phyloP scores from a whole-genome alignment of 2,113 vertebrate genomes.

The Dicerorhinus sumatrensis region DNA sequence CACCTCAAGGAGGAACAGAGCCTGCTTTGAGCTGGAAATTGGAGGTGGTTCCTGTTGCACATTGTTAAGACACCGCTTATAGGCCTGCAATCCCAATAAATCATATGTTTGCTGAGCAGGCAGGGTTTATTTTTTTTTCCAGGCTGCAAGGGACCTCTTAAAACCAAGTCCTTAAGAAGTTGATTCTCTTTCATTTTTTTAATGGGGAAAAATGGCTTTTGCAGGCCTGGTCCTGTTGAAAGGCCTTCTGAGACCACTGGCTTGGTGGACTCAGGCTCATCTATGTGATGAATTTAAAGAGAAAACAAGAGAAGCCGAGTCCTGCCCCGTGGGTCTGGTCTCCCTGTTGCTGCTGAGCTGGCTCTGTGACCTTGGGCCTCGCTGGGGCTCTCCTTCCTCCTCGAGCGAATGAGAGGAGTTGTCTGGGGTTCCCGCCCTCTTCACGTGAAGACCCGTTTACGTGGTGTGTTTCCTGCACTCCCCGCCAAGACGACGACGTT shows the following conservation, averaged over 20 bases:
- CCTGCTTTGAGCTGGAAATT: constrained; percentile 80
- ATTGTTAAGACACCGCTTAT: constrained; percentile 73
- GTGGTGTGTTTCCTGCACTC: background rate
- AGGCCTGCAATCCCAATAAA: constrained; percentile 73
- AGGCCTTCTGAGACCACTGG: background rate
- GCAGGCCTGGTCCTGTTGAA: background rate
- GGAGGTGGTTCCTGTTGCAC: constrained; percentile 60
- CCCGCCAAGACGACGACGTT: too few relatives aligned
- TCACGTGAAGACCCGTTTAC: background rate
- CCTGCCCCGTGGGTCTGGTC: background rate
- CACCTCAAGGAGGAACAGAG: constrained; percentile 78
- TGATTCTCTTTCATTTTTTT: constrained; percentile 47
- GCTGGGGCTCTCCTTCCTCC: background rate
- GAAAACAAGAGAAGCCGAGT: background rate
- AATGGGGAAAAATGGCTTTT: constrained; percentile 20
- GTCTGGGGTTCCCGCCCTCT: background rate
- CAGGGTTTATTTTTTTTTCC: constrained; percentile 35
- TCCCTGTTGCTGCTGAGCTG: background rate
- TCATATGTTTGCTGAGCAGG: constrained; percentile 59
- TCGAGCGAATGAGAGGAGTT: background rate
- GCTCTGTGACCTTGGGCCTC: background rate
- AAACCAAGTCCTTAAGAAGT: constrained; percentile 64
- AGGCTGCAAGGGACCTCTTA: constrained; percentile 63
- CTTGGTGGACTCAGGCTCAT: background rate
- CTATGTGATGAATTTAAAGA: background rate